Base-by-base conservation (phyloP, 2,888 invertebrate genomes). In the Tetropium fuscum region DNA sequence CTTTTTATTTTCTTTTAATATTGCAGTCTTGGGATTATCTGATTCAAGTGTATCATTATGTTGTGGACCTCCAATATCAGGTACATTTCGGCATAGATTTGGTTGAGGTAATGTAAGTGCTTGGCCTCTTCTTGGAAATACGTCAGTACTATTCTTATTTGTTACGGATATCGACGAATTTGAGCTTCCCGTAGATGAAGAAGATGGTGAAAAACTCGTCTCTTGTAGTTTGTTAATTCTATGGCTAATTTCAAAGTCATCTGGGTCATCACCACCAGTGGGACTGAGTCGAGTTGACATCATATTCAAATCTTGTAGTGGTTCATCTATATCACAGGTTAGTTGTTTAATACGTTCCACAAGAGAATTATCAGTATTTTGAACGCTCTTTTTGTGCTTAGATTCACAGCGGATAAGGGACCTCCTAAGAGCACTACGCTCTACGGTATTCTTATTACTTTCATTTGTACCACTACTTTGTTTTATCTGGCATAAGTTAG, bases 291-390 rank as follows among this genome's bases (percentile, higher is more conserved):
- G 81, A 2, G 60, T 58, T n/a, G 58, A 62, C 18, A 66, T 43
- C 3, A 65, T 70, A 15, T 68, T 71, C 38, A 58, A 58, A 34
- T 69, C 64, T 43, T 70, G 64, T 27, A 65, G 53, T 34, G 74
- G 73, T 41, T 93, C 92, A 61, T 94, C 94, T 30, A 93, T 90
- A 78, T 94, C 92, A 76, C 94, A 94, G 1, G 95, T 95, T 44
- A 95, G 83, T 75, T 92, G 90, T 41, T 93, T 89, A 66, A 95
- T 93, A 62, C 94, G 87, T 75, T 95, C 95, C 55, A 94, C 92
- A 30, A 95, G 83, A 0, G 94, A 93, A 49, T 92, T 89, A 68
- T 93, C 92, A 72, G 86, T 86, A 77, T 88, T 85, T 65, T 82
- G 81, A 53, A 81, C 79, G 47, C 82, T 74, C 71, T 83, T 83